Evolutionary conservation across 2,888 invertebrate species (phyloP).

Genomic region (Drosophila fungiperda): DNA sequence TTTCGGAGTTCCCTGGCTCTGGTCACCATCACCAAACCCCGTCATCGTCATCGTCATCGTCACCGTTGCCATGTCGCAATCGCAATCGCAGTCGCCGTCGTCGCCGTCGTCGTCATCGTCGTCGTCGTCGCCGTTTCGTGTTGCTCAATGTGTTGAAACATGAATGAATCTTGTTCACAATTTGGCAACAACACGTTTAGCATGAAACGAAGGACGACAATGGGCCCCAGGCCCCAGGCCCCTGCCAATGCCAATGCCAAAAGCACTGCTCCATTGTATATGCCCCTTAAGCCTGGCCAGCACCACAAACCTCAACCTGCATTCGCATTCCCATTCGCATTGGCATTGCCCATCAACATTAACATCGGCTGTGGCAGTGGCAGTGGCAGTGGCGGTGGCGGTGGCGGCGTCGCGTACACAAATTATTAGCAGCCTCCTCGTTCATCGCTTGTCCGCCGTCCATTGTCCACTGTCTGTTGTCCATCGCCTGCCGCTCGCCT

Average conservation of each 20-base stretch:
- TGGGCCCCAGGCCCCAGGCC: constrained; percentile 28
- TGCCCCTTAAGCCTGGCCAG: constrained; percentile 25
- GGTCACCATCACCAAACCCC: neutral
- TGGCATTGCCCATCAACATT: constrained; percentile 7
- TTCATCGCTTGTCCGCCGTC: constrained; percentile 21
- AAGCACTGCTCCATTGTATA: constrained; percentile 37
- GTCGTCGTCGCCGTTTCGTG: constrained; percentile 45
- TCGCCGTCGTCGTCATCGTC: neutral
- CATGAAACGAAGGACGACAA: constrained; percentile 74
- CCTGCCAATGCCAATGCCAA: constrained; percentile 45
- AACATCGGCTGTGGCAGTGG: neutral
- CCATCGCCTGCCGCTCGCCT: constrained; percentile 10
- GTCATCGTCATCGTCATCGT: neutral
- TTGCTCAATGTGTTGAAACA: constrained; percentile 82
- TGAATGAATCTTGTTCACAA: constrained; percentile 84
- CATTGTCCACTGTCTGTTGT: constrained; percentile 15
- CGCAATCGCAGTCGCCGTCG: neutral
- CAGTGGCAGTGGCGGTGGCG: constrained; percentile 19
- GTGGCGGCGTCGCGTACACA: constrained; percentile 75
- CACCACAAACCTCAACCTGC: constrained; percentile 29
- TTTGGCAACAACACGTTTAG: constrained; percentile 82
- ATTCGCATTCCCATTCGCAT: constrained; percentile 14
- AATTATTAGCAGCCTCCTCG: constrained; percentile 74
- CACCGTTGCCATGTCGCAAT: neutral
- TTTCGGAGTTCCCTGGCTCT: neutral